Base-by-base conservation (phyloP, 1,140 invertebrate species). In the Epicauta chinensis region DNA sequence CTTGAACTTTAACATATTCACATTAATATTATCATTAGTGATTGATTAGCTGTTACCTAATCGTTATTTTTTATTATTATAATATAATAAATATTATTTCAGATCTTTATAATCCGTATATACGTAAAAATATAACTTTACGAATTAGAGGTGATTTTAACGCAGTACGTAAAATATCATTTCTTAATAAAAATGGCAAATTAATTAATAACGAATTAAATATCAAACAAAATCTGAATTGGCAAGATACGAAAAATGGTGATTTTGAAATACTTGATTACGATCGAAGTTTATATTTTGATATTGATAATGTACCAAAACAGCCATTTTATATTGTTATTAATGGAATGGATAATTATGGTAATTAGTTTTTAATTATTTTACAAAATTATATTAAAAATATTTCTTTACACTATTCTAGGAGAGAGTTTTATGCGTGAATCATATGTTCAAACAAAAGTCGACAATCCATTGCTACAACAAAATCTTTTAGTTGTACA, bases 261-360 rank as follows among this genome's bases (percentile, higher is more conserved):
- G 43, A 45, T 34, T 15, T 6, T 14, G 42, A 45, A 11, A 12
- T 15, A n/a, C 11, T 15, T 2, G 42, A 34, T 34, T 34, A 23
- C 14, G 37, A 39, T 15, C 7, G 7, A 32, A 39, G 9, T 11
- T 23, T 48, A 12, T 29, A 38, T 6, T 30, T 48, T 10, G 11
- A 51, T 37, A 15, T 55, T 30, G 40, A 52, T 9, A 43, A 41
- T 16, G 14, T 56, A 15, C 53, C 51, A 35, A 13, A 35, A 3
- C 32, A 53, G 30, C 29, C 51, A 11, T 41, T 57, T 31, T 57
- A 59, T 40, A 54, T 56, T 10, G 23, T 59, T 13, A 35, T 63
- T 39, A 50, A 49, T 29, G 61, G 61, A 42, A 63, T 47, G 13
- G 61, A 61, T 55, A 29, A 40, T 42, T 38, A 56, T 53, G 57